phyloP scores from a whole-genome alignment of 2,113 vertebrate species.

The Tyrannus savana region DNA sequence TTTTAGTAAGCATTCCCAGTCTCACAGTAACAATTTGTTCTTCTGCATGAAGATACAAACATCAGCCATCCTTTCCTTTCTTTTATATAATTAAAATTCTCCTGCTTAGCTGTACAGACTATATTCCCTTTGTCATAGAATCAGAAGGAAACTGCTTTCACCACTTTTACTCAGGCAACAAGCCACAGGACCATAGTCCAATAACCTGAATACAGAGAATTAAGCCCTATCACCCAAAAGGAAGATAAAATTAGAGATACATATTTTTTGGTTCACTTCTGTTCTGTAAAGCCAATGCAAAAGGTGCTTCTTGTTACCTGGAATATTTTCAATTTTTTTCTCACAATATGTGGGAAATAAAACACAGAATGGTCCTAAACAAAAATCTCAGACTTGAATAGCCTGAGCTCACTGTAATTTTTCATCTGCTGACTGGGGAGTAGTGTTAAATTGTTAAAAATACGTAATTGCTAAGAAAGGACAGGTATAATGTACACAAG shows the following conservation, averaged over 20 bases:
- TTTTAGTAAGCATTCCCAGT: not conserved
- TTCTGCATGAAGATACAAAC: not conserved
- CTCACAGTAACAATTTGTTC: not conserved
- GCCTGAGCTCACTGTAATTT: not conserved
- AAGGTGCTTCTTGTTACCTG: not conserved
- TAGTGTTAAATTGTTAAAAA: not conserved
- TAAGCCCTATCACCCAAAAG: not conserved
- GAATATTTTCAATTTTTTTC: not conserved
- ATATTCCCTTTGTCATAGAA: not conserved
- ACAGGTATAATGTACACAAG: not conserved
- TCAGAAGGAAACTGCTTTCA: not conserved
- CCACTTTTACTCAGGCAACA: not conserved
- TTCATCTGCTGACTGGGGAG: not conserved
- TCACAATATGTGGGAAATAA: not conserved
- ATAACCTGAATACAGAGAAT: not conserved
- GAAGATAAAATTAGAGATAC: not conserved
- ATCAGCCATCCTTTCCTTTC: not conserved
- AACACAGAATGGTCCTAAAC: not conserved
- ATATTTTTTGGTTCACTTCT: not conserved
- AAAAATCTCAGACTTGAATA: not conserved
- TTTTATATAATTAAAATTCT: not conserved
- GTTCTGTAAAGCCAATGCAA: not conserved
- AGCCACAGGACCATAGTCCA: not conserved
- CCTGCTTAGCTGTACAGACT: not conserved
- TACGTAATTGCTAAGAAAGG: not conserved